Evolutionary conservation across 2,888 invertebrate species (phyloP), one percentile per base, ranked within the genome.

Genomic region (Ectobius pallidus): DNA sequence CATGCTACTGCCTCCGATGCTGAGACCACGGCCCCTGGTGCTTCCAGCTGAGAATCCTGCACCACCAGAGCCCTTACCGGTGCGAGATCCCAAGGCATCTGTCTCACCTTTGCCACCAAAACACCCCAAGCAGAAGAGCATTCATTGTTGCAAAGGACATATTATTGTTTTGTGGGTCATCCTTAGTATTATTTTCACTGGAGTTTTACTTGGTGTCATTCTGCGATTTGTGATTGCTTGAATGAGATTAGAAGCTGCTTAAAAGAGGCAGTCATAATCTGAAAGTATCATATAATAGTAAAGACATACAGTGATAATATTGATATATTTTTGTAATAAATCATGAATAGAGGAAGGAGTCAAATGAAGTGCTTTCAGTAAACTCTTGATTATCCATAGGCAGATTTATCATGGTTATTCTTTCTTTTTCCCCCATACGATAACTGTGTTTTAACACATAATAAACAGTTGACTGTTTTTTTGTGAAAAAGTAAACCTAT

Each of bases 81-180:
- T 77, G 18, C 34, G 77, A 20, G 76, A 77, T 18, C 76, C 77
- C 46, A 75, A 73, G 16, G 18, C 52, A 27, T 34, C 73, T 16
- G 20, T 70, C 2, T 42, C 73, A 11, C 73, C 75, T 0, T 63
- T 77, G 6, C 75, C 77, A 14, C 72, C 75, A 18, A 77, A 77
- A 68, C 71, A 71, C 0, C 20, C 11, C n/a, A 67, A 62, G 20
- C 52, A 62, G 16, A 70, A 44, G 18, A 22, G 39, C 6, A 73
- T 68, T 25, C 70, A 69, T 14, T 77, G 77, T 46, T 80, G 80
- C 68, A 76, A 77, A 62, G 80, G 80, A 9, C 78, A 80, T 68
- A 75, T 80, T 18, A 76, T 80, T 42, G 79, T 80, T 7, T 74
- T 80, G 7, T 80, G 79, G 79, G 77, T 79, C 20, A 80, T 80